Base-by-base conservation (phyloP, 2,797 vertebrate species). In the Helicolenus hilgendorfi region DNA sequence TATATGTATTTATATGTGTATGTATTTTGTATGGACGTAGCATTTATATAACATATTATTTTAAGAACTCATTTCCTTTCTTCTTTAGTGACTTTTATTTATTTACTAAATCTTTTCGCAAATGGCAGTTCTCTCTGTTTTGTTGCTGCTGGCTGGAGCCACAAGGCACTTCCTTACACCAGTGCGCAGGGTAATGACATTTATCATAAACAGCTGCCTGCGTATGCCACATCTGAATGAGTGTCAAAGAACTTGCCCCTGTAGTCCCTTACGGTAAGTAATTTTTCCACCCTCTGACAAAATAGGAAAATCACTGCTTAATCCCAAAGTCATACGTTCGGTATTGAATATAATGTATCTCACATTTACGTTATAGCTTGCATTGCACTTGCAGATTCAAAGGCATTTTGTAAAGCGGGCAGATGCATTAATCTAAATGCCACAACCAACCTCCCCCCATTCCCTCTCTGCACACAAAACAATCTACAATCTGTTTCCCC, bases 401-500 rank as follows among this genome's bases (percentile, higher is more conserved):
- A 95, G 89, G 84, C 85, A 92, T 94, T 96, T 96, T 93, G 85
- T 89, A 91, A 90, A 89, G 69, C 49, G 5, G 89, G 76, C 83
- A 90, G 89, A 79, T 78, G 78, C 93, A 96, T 96, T 96, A 94
- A 95, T 97, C 94, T 94, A 85, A 94, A 92, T 69, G 85, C 86
- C 86, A 92, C 88, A 65, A 83, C 87, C 90, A 86, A 77, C 88
- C 88, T 77, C 84, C 87, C 89, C 88, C 83, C 81, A 55, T 81
- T 90, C 84, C 36, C 72, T 72, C 78, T 82, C 73, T 70, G 85
- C 88, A 88, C 91, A 93, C 91, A 93, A 92, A 95, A 96, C 90
- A 94, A 92, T 96, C 91, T 93, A 89, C 94, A 95, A 91, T 93
- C 94, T 95, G 84, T 92, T 96, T 93, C 93, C 92, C 91, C 94